Evolutionary conservation across 2,888 invertebrate species (phyloP).

Genomic region (Hololepta plana): DNA sequence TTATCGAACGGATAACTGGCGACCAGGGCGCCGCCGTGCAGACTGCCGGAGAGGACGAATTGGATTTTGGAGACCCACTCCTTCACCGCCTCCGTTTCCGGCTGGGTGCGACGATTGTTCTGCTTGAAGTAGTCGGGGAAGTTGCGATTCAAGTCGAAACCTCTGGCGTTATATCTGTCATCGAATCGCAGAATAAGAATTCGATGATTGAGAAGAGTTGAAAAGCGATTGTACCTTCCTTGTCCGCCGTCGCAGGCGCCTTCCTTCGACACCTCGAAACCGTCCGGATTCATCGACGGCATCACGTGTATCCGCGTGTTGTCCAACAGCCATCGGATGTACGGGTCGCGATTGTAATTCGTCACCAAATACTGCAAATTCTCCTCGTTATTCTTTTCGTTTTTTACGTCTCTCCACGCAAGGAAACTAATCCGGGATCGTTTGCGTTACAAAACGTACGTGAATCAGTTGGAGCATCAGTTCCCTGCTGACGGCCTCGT

Average conservation of each 20-base stretch:
- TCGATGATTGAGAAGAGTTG: background rate
- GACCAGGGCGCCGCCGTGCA: slow-evolving; percentile 90
- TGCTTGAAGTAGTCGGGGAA: slow-evolving; percentile 91
- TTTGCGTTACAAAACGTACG: no score
- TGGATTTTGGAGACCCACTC: slow-evolving; percentile 87
- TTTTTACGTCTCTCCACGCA: no score
- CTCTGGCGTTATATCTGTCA: slow-evolving; percentile 65
- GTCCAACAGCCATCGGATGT: slow-evolving; percentile 79
- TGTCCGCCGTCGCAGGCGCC: slow-evolving; percentile 74
- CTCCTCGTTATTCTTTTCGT: no score
- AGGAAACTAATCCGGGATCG: no score
- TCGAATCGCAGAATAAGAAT: background rate
- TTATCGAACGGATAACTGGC: slow-evolving; percentile 97
- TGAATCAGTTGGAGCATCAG: slow-evolving; percentile 80
- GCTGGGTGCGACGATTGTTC: slow-evolving; percentile 72
- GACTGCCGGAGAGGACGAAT: slow-evolving; percentile 83
- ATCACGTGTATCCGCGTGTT: slow-evolving; percentile 92
- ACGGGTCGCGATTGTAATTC: slow-evolving; percentile 64
- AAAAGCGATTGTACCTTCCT: slow-evolving; percentile 44
- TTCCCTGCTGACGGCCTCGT: slow-evolving; percentile 91
- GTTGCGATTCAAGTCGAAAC: slow-evolving; percentile 86
- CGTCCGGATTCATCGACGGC: slow-evolving; percentile 98
- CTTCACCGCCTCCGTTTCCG: slow-evolving; percentile 89
- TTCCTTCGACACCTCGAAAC: slow-evolving; percentile 82
- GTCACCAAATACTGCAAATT: slow-evolving; percentile 69